These are phyloP conservation scores for Anoura caudifer DNA, from an alignment of 2,113 vertebrate species.

Conservation along the genomic window DNA sequence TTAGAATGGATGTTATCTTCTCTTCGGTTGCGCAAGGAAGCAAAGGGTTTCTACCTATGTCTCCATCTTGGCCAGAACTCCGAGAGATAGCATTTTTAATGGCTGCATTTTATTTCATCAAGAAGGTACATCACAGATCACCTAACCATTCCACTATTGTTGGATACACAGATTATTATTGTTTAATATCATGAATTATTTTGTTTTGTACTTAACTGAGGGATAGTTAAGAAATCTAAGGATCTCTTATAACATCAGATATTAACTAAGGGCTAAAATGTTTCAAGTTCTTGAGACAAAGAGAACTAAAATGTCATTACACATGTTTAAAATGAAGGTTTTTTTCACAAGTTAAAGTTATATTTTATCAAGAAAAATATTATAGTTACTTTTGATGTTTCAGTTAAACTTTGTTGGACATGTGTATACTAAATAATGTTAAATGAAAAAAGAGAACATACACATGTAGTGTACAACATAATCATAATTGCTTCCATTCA, in stretches of 20 bases:
- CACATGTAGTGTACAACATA: background rate
- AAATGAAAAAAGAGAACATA: background rate
- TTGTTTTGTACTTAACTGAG: background rate
- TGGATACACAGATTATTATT: background rate
- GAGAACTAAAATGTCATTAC: background rate
- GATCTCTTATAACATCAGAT: background rate
- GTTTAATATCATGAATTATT: background rate
- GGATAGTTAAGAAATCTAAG: background rate
- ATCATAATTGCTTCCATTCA: background rate
- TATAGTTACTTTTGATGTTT: background rate
- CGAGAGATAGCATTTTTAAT: background rate
- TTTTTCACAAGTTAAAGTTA: background rate
- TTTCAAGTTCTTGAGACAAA: slow-evolving; percentile 14
- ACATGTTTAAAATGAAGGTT: slow-evolving; percentile 1
- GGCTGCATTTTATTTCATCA: background rate
- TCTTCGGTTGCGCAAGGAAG: no score
- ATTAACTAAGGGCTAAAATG: background rate
- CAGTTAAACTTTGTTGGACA: slow-evolving; percentile 20
- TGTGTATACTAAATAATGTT: background rate
- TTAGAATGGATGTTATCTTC: no score
- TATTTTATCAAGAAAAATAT: background rate
- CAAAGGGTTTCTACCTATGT: no score
- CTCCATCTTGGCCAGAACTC: no score
- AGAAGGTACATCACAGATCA: background rate
- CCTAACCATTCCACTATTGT: background rate